phyloP scores from a whole-genome alignment of 1,140 invertebrate species.

The Cotesia glomerata region DNA sequence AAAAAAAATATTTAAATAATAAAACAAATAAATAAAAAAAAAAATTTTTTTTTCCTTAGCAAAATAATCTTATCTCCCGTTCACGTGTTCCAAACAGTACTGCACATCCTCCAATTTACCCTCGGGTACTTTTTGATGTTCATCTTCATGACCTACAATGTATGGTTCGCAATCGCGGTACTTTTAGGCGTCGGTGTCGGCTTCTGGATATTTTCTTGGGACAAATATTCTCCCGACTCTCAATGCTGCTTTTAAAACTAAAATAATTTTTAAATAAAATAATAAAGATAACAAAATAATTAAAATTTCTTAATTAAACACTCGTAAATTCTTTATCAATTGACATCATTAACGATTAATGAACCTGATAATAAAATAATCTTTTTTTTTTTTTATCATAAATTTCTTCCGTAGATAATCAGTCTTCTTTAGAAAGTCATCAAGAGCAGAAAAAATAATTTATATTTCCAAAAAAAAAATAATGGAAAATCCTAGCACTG shows the following conservation, averaged over 20 bases:
- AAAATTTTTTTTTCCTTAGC: slow-evolving; percentile 42
- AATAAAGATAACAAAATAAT: neutral
- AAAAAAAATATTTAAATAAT: neutral
- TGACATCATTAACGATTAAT: too few species aligned
- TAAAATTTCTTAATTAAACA: neutral
- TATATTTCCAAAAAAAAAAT: neutral
- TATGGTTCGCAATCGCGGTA: slow-evolving; percentile 72
- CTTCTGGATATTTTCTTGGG: slow-evolving; percentile 74
- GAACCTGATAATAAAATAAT: too few species aligned
- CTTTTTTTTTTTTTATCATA: neutral
- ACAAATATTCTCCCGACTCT: slow-evolving; percentile 50
- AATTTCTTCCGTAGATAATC: neutral
- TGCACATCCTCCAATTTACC: slow-evolving; percentile 73
- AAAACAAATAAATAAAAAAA: too few species aligned
- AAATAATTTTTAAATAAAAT: too few species aligned
- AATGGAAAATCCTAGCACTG: slow-evolving; percentile 13
- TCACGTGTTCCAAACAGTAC: slow-evolving; percentile 69
- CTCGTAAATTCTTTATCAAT: too few species aligned
- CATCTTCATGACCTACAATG: slow-evolving; percentile 81
- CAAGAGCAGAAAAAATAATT: neutral
- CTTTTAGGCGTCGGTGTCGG: slow-evolving; percentile 69
- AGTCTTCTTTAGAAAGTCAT: neutral
- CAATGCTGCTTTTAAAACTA: slow-evolving; percentile 44
- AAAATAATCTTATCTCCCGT: slow-evolving; percentile 54
- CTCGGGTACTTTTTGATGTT: slow-evolving; percentile 77